Evolutionary conservation across 1,140 invertebrate genomes (phyloP), one percentile per base, ranked within the genome.

Genomic region (Cephus cinctus): DNA sequence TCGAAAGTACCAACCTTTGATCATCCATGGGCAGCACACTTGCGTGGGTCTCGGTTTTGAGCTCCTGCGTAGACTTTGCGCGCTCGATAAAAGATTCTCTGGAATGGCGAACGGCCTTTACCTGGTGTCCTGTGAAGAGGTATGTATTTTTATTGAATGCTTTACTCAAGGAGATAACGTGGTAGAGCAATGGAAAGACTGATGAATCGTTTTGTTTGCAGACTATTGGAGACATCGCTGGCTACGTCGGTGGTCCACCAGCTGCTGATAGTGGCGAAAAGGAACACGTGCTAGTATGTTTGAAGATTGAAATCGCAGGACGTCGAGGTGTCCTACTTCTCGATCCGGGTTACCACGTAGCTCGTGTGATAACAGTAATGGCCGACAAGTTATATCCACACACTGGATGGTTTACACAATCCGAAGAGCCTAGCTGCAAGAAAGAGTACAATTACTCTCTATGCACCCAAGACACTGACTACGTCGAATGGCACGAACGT

Each of bases 341-440:
- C 12, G 92, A 95, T 76, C 90, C 92, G 1, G 93, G 93, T 5
- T 96, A 95, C 71, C 93, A 96, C 68, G 86, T 95, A 30, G 85
- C 86, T 16, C 78, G 89, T 25, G 87, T 89, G 12, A 81, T 95
- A 32, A 90, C 90, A 15, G 87, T 94, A 18, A 96, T 94, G 92
- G 75, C 81, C 15, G 92, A 95, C 68, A 78, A 86, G 39, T 73
- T 78, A 19, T 91, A 90, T 73, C 93, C 93, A 3, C 90, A 95
- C 65, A 94, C 92, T 23, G 84, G 90, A 53, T 91, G 88, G 86
- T 94, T 94, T 66, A 84, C 82, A 2, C 89, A 92, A 61, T 85
- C 84, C 1, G 83, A 90, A 54, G 88, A 90, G 60, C 70, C 79
- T 2, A 78, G 82, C 52, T 81, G 83, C 56, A 83, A 83, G 50